Percentiles rank a stretch among this genome's conserved stretches.
Conservation (phyloP, 2,113 vertebrate genomes). For the Stegostoma tigrinum region DNA sequence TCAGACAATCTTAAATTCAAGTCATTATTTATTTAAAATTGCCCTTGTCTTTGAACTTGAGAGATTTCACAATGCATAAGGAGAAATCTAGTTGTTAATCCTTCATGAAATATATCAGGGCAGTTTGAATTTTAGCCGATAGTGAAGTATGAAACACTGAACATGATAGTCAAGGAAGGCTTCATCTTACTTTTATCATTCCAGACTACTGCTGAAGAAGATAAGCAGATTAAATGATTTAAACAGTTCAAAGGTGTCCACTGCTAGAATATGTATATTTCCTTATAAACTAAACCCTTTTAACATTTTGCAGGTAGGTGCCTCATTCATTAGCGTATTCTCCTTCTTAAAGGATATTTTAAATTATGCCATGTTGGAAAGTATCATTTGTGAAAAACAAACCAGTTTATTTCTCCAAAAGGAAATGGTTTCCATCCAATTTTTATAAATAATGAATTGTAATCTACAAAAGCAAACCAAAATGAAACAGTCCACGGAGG, state of each 20-base stretch:
- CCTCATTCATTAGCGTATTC: background rate
- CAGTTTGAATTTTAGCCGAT: background rate
- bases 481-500: constrained; percentile 44
- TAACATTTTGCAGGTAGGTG: background rate
- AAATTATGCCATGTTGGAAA: constrained; percentile 35
- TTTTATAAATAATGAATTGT: constrained; percentile 27
- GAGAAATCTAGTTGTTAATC: background rate
- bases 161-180: background rate
- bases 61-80: background rate
- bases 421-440: constrained; percentile 45
- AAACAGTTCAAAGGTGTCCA: background rate
- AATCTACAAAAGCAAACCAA: constrained; percentile 49
- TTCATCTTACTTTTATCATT: background rate
- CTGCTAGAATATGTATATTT: background rate
- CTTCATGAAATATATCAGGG: background rate
- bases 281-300: background rate
- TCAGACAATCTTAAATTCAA: constrained; percentile 1
- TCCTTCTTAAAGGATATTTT: background rate
- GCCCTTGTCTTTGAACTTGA: constrained; percentile 2
- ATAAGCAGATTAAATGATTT: background rate
- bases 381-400: constrained; percentile 39
- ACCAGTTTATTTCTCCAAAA: constrained; percentile 45
- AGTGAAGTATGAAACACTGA: background rate
- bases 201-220: background rate
- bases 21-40: constrained; percentile 24